Evolutionary conservation across 2,797 vertebrate genomes (phyloP), one percentile per base, ranked within the genome.

Genomic region (Channa striata): DNA sequence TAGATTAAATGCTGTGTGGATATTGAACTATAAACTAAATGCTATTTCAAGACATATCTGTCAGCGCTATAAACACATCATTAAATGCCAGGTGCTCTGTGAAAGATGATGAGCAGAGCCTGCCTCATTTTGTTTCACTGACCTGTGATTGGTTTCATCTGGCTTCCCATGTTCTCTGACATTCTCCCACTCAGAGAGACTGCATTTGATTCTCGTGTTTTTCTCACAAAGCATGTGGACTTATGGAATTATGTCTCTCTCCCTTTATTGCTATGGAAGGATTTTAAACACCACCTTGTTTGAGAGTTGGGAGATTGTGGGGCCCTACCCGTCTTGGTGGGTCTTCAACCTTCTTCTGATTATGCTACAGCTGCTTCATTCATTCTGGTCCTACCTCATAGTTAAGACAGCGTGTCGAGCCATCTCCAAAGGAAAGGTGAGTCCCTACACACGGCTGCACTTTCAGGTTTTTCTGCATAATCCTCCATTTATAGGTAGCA

Each of bases 311-410:
- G 97, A 99, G 91, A 95, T 98, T 25, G 94, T 99, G 20, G 98
- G 98, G 43, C 96, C 95, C 58, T 99, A 95, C 87, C 98, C 98
- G 7, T 97, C 97, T 84, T 97, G 97, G 93, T 99, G 97, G 96
- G 90, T 99, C 83, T 97, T 99, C 89, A 97, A 98, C 59, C 80
- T 95, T 69, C 94, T 99, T 77, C 95, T 99, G 71, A 82, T 97
- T 44, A 78, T 96, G 88, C 91, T 99, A 89, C 97, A 98, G 92
- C 92, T 95, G 14, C 91, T 99, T 70, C 96, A 99, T 90, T 96
- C 95, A 69, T 95, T 97, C 90, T 99, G 98, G 98, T 97, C 97
- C 71, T 99, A 97, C 89, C 92, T 99, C 91, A 96, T 99, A 87
- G 77, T 98, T 90, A 97, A 97, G 92, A 91, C 95, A 74, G 94